phyloP scores from a whole-genome alignment of 2,113 vertebrate genomes.

The Daboia siamensis region DNA sequence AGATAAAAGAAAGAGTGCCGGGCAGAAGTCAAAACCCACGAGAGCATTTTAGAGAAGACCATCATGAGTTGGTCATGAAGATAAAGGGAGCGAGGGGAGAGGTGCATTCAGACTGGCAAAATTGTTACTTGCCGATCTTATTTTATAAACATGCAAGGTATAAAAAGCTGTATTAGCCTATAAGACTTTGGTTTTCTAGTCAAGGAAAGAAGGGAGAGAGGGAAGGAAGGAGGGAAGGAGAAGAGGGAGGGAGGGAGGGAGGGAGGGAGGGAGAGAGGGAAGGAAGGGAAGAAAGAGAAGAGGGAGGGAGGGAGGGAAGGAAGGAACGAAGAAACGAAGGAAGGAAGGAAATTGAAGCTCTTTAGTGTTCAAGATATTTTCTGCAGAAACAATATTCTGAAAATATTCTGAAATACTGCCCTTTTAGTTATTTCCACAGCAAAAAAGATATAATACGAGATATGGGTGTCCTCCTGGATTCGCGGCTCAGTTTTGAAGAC shows the following conservation, averaged over 20 bases:
- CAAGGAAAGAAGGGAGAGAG: background rate
- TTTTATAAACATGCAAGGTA: background rate
- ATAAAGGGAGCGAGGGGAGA: background rate
- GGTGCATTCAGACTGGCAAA: background rate
- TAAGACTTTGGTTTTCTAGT: background rate
- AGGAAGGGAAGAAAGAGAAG: background rate
- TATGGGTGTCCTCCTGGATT: too few species aligned
- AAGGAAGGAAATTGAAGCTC: slow-evolving; percentile 46
- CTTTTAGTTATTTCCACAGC: slow-evolving; percentile 43
- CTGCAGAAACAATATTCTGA: background rate
- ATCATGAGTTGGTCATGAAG: background rate
- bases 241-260: background rate
- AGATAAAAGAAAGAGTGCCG: background rate
- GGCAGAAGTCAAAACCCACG: background rate
- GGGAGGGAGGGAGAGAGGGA: background rate
- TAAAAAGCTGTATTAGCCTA: background rate
- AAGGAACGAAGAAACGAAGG: background rate
- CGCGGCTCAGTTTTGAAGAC: too few species aligned
- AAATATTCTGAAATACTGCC: slow-evolving; percentile 38
- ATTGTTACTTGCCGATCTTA: background rate
- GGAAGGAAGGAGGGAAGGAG: background rate
- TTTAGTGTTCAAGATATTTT: slow-evolving; percentile 43
- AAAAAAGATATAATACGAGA: slow-evolving; percentile 42
- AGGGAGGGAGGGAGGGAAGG: slow-evolving; percentile 12
- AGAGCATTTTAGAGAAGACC: background rate